phyloP scores from a whole-genome alignment of 2,888 invertebrate genomes.

The Halictus ligatus region DNA sequence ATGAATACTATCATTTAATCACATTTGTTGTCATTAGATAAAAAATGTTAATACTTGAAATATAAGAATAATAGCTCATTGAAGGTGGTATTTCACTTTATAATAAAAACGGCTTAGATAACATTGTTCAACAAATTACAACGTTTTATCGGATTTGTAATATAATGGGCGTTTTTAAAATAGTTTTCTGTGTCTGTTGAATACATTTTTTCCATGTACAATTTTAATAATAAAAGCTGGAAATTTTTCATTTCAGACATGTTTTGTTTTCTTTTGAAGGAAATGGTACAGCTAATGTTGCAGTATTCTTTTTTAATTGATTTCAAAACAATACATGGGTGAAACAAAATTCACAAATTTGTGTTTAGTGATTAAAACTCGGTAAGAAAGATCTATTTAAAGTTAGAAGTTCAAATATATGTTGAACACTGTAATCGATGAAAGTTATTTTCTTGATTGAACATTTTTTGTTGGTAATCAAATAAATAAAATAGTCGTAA shows the following conservation, averaged over 20 bases:
- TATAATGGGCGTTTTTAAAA: not conserved
- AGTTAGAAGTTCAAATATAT: not conserved
- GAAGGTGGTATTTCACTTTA: constrained; percentile 5
- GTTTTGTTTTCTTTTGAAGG: not conserved
- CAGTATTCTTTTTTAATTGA: not conserved
- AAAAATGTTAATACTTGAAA: constrained; percentile 10
- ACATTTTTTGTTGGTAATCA: constrained; percentile 5
- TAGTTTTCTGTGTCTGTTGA: not conserved
- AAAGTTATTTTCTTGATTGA: not conserved
- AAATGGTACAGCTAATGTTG: not conserved
- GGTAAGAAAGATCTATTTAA: not conserved
- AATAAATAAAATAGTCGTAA: constrained; percentile 7
- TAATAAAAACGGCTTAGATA: not conserved
- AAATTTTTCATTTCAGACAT: not conserved
- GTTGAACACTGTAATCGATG: not conserved
- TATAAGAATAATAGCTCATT: constrained; percentile 6
- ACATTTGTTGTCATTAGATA: constrained; percentile 16
- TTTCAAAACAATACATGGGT: not conserved
- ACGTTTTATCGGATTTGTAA: not conserved
- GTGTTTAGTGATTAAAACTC: not conserved
- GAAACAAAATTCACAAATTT: not conserved
- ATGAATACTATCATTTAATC: constrained; percentile 10
- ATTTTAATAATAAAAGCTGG: not conserved
- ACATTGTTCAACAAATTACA: constrained; percentile 3
- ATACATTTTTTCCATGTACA: not conserved